A percentile compares a stretch with the other conserved stretches of the same genome.
These are phyloP conservation scores for Copidosoma floridanum DNA, from an alignment of 1,140 invertebrate genomes.

Conservation along the genomic window DNA sequence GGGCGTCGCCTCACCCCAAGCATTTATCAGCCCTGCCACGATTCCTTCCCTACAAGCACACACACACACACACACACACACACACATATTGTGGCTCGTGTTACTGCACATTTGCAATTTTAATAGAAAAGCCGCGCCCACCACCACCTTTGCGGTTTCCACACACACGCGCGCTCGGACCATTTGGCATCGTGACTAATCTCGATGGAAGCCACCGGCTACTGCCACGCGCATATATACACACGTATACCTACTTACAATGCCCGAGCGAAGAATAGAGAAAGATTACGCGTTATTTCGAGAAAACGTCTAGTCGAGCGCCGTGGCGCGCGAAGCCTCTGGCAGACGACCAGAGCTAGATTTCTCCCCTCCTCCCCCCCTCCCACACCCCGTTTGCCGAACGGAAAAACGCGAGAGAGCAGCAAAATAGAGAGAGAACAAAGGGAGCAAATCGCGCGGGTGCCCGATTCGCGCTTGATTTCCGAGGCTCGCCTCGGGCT, in stretches of 20 bases:
- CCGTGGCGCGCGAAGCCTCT: constrained; percentile 35
- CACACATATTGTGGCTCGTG: too few relatives aligned
- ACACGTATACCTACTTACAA: neutral
- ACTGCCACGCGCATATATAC: neutral
- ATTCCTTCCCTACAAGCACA: neutral
- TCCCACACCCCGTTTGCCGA: too few relatives aligned
- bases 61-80: too few relatives aligned
- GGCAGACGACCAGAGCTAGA: constrained; percentile 36
- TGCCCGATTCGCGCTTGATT: too few relatives aligned
- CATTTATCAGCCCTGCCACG: neutral
- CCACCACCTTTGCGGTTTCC: neutral
- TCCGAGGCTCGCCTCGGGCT: too few relatives aligned
- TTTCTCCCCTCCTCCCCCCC: too few relatives aligned
- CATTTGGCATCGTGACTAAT: constrained; percentile 20
- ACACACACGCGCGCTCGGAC: too few relatives aligned
- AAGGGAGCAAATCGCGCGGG: too few relatives aligned
- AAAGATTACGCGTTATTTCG: constrained; percentile 34
- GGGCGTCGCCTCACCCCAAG: too few relatives aligned
- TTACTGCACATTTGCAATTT: constrained; percentile 12
- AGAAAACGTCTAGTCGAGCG: constrained; percentile 36
- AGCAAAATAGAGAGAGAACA: too few relatives aligned
- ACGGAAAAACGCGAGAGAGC: too few relatives aligned
- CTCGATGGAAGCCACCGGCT: neutral
- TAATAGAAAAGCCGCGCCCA: neutral
- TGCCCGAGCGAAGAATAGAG: neutral